phyloP scores from a whole-genome alignment of 2,797 vertebrate genomes.

The Urophycis tenuis region DNA sequence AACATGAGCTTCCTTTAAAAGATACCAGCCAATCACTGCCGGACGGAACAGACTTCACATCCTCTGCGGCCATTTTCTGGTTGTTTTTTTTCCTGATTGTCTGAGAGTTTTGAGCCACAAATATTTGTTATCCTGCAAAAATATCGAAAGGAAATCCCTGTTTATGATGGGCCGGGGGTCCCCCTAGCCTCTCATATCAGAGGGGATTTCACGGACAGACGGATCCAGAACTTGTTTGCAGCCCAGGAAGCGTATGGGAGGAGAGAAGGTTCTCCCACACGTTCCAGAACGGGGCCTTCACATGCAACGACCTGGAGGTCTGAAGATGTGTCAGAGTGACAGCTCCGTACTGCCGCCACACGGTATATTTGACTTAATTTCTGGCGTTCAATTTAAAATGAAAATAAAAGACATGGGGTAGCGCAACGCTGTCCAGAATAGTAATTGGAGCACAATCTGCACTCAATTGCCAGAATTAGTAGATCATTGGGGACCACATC shows the following conservation, averaged over 20 bases:
- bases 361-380: slow-evolving; percentile 6
- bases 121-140: slow-evolving; percentile 29
- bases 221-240: slow-evolving; percentile 4
- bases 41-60: background rate
- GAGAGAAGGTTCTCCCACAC: background rate
- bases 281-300: background rate
- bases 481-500: slow-evolving; percentile 31
- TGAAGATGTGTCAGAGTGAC: background rate
- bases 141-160: slow-evolving; percentile 28
- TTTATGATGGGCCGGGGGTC: slow-evolving; percentile 16
- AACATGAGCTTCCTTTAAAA: too few species aligned
- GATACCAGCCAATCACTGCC: background rate
- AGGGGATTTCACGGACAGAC: slow-evolving; percentile 37
- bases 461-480: slow-evolving; percentile 43
- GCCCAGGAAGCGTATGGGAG: slow-evolving; percentile 10
- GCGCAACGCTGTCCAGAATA: slow-evolving; percentile 44
- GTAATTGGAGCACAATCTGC: slow-evolving; percentile 49
- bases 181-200: slow-evolving; percentile 31
- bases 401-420: slow-evolving; percentile 4
- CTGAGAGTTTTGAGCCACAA: slow-evolving; percentile 23
- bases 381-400: slow-evolving; percentile 17
- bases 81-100: background rate
- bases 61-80: slow-evolving; percentile 4
- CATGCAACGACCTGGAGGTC: background rate
- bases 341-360: background rate